Conservation (phyloP, 2,888 invertebrate genomes). For the Cephus spinipes region DNA sequence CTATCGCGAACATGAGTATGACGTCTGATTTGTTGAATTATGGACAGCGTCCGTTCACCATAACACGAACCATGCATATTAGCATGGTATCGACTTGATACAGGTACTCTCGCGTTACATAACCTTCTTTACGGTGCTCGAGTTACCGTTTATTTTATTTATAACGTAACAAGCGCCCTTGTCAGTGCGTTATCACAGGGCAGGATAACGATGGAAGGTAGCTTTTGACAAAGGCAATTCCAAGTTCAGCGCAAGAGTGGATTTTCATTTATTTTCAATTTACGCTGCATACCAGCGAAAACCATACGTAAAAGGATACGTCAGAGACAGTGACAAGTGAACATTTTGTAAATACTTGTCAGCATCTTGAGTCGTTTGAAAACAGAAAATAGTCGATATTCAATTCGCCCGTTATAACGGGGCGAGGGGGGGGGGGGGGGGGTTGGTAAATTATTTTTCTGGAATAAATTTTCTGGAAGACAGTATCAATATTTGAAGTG, state of each 20-base stretch:
- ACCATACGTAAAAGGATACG: background rate
- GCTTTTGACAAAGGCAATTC: background rate
- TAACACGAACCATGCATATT: background rate
- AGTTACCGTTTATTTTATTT: background rate
- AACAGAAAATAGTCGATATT: constrained; percentile 3
- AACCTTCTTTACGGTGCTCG: background rate
- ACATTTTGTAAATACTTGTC: background rate
- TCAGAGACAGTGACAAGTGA: background rate
- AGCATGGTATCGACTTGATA: background rate
- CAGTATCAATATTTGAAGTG: constrained; percentile 55
- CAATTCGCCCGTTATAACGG: background rate
- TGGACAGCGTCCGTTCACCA: background rate
- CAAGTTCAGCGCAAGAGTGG: background rate
- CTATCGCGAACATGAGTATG: constrained; percentile 2
- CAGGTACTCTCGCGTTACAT: background rate
- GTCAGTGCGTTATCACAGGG: background rate
- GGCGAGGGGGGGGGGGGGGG: too few relatives aligned
- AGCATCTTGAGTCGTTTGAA: background rate
- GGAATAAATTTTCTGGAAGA: constrained; percentile 45
- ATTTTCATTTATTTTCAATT: background rate
- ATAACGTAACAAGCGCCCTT: background rate
- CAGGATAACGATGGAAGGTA: background rate
- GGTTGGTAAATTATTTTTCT: constrained; percentile 4
- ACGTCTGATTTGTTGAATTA: constrained; percentile 8
- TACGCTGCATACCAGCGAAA: too few relatives aligned